phyloP scores from a whole-genome alignment of 2,888 invertebrate genomes.

The Hetaerina titia region DNA sequence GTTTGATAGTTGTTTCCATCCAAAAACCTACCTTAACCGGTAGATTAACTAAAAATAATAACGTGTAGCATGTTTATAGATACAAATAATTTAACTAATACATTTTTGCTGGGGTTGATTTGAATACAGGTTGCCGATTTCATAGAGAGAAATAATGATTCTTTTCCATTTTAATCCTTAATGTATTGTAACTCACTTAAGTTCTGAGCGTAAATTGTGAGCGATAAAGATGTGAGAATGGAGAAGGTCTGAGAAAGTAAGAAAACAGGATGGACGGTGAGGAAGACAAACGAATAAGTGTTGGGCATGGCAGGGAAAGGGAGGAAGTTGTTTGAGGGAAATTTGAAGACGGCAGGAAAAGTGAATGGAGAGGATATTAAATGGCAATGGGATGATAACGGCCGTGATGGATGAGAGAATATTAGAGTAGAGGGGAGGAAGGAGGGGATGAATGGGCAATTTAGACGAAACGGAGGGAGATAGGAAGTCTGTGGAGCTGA shows the following conservation, averaged over 20 bases:
- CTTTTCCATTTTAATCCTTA: no score
- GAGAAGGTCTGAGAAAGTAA: neutral
- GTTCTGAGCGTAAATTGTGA: no score
- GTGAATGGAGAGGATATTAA: neutral
- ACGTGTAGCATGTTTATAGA: no score
- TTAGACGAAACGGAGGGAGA: neutral
- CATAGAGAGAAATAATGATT: no score
- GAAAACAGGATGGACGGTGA: neutral
- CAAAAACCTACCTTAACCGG: no score
- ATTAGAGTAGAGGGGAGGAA: neutral
- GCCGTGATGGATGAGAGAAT: neutral
- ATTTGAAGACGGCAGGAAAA: neutral
- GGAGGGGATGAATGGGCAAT: neutral
- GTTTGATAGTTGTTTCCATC: no score
- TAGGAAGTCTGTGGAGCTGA: neutral
- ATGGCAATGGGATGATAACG: neutral
- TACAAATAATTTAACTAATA: no score
- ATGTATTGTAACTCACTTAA: no score
- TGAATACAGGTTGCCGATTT: no score
- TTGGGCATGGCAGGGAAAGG: neutral
- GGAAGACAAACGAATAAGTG: neutral
- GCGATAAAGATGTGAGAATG: no score
- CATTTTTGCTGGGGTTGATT: no score
- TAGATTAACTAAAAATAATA: no score
- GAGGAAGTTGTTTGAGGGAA: neutral